Conservation (phyloP, 1,140 invertebrate species). For the Danaus melanippus region DNA sequence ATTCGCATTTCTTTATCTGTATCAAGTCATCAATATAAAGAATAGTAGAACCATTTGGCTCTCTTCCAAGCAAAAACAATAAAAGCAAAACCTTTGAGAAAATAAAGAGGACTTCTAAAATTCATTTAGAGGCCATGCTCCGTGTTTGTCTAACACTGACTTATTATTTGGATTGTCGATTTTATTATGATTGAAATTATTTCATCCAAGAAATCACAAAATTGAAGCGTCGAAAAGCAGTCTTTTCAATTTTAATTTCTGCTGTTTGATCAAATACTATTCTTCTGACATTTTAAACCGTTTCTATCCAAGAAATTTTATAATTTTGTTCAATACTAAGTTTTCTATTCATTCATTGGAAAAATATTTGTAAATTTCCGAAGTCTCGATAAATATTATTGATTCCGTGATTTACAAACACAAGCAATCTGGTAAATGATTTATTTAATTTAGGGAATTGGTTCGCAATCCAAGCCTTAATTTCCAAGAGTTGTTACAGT, state of each 20-base stretch:
- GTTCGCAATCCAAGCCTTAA: conserved; percentile 16
- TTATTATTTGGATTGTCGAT: conserved; percentile 19
- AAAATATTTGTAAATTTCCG: too few species aligned
- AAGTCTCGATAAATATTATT: too few species aligned
- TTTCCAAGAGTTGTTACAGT: conserved; percentile 31
- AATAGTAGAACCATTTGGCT: conserved; percentile 51
- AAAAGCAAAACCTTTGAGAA: conserved; percentile 45
- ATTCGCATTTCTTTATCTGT: conserved; percentile 26
- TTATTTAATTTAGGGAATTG: neutral
- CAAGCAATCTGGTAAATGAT: neutral
- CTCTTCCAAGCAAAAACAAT: conserved; percentile 49
- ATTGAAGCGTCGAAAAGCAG: too few species aligned
- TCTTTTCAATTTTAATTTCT: too few species aligned
- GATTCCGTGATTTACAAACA: too few species aligned
- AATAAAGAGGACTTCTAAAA: conserved; percentile 31
- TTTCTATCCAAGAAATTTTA: too few species aligned
- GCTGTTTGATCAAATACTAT: too few species aligned
- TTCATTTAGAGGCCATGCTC: conserved; percentile 26
- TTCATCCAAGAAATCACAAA: neutral
- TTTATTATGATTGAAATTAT: conserved; percentile 14
- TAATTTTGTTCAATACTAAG: too few species aligned
- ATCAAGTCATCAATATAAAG: conserved; percentile 50
- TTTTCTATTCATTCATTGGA: too few species aligned
- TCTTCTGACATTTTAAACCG: too few species aligned
- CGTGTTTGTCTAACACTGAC: conserved; percentile 14